Conservation (phyloP, 2,797 vertebrate species). For the Etheostoma perlongum region DNA sequence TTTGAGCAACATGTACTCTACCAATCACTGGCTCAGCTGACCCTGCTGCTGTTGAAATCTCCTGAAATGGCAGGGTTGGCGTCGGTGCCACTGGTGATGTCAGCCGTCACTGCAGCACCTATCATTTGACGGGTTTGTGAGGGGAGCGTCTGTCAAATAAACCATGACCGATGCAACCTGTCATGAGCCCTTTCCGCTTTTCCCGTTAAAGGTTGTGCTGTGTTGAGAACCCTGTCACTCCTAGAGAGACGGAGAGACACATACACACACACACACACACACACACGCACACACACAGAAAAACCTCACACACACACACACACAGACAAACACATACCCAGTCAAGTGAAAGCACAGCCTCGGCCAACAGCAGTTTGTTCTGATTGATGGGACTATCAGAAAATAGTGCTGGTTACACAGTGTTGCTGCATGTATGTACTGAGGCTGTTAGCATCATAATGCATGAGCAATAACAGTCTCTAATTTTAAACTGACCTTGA, state of each 20-base stretch:
- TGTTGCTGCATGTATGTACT: slow-evolving; percentile 10
- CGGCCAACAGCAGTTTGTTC: slow-evolving; percentile 36
- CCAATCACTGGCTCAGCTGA: slow-evolving; percentile 7
- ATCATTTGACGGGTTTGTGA: slow-evolving; percentile 30
- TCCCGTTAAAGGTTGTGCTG: slow-evolving; percentile 58
- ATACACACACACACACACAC: slow-evolving; percentile 11
- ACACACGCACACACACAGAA: slow-evolving; percentile 13
- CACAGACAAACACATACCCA: slow-evolving; percentile 10
- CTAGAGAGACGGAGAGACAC: slow-evolving; percentile 2
- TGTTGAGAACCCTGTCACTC: slow-evolving; percentile 69
- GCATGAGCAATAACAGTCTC: slow-evolving; percentile 18
- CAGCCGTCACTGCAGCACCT: slow-evolving; percentile 41
- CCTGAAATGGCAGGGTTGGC: slow-evolving; percentile 20
- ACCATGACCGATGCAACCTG: slow-evolving; percentile 73
- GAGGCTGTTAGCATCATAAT: slow-evolving; percentile 30
- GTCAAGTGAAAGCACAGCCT: slow-evolving; percentile 31
- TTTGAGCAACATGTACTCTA: not conserved
- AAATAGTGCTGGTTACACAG: slow-evolving; percentile 30
- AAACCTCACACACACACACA: slow-evolving; percentile 11
- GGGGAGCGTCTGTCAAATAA: slow-evolving; percentile 70
- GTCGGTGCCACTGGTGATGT: not conserved
- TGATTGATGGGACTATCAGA: slow-evolving; percentile 60
- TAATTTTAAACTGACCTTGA: slow-evolving; percentile 20
- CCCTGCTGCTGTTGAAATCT: slow-evolving; percentile 14
- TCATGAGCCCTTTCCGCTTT: slow-evolving; percentile 53